Evolutionary conservation across 2,113 vertebrate species (phyloP).

Genomic region (Hymenochirus boettgeri): DNA sequence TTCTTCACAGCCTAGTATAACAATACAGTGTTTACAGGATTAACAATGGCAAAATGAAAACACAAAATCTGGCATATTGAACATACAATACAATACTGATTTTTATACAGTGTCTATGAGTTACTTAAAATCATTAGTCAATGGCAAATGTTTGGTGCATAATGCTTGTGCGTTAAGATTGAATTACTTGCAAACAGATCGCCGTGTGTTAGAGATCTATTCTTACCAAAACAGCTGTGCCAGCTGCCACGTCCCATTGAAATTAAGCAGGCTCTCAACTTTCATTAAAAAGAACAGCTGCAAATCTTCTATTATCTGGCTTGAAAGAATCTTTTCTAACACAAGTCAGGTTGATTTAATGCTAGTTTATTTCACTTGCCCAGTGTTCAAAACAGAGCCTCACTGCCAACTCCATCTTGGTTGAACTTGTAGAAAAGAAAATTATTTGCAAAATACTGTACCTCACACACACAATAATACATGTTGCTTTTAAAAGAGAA

Average conservation of each 20-base stretch:
- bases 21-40: neutral
- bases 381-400: constrained; percentile 4
- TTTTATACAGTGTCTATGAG: neutral
- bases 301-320: constrained; percentile 20
- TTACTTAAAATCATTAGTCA: constrained; percentile 28
- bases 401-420: constrained; percentile 4
- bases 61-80: neutral
- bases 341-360: constrained; percentile 37
- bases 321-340: constrained; percentile 40
- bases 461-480: too few relatives aligned
- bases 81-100: neutral
- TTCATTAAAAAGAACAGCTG: constrained; percentile 43
- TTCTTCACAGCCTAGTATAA: neutral
- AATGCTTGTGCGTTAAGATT: constrained; percentile 16
- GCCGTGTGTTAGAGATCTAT: constrained; percentile 40
- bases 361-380: constrained; percentile 27
- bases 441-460: neutral
- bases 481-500: too few relatives aligned
- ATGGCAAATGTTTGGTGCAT: constrained; percentile 9
- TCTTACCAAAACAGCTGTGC: constrained; percentile 39
- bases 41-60: neutral
- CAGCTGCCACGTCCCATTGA: constrained; percentile 36
- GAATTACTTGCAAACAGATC: constrained; percentile 31
- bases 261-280: constrained; percentile 36
- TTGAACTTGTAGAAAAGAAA: constrained; percentile 7